Base-by-base conservation (phyloP, 2,888 invertebrate species). In the Penaeus monodon region DNA sequence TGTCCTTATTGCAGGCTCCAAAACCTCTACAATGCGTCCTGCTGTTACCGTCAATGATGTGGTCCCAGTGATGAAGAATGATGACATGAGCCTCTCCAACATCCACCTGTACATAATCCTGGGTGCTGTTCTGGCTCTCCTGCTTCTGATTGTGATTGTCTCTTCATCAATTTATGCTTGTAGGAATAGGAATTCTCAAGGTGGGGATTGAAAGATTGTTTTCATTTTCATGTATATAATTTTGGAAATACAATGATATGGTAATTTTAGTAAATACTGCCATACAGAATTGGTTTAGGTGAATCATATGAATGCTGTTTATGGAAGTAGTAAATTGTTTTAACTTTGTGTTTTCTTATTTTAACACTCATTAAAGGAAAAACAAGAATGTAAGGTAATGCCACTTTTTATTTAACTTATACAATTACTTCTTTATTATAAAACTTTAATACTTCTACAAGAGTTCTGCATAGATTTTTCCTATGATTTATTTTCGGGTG, bases 61-160 rank as follows among this genome's bases (percentile, higher is more conserved):
- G n/a, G 79, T 70, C 73, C 77, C 74, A 20, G 73, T 82, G 27
- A 44, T 65, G 57, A 27, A 64, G 57, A 79, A 78, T 66, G 87
- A 78, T 2, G 83, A 83, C 78, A 77, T 78, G 29, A 76, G 44
- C 17, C 64, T 91, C 0, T 88, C 91, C n/a, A 91, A 91, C 89
- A 91, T 91, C 27, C 91, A 92, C 86, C 91, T 95, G 90, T 94
- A 94, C 91, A 93, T 94, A 3, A 93, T 94, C 73, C 93, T 94
- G 65, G 94, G 94, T 0, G 94, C 94, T 57, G 94, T 93, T 33
- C 93, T 94, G 38, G 93, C 94, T 29, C 57, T 86, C 33, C 84
- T 89, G 4, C 81, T 89, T 6, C 81, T 89, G 24, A 89, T 89
- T 70, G 89, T 89, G 33, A 80, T 89, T 38, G 73, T 86, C 27